Evolutionary conservation across 2,113 vertebrate species (phyloP).

Genomic region (Otus sunia): DNA sequence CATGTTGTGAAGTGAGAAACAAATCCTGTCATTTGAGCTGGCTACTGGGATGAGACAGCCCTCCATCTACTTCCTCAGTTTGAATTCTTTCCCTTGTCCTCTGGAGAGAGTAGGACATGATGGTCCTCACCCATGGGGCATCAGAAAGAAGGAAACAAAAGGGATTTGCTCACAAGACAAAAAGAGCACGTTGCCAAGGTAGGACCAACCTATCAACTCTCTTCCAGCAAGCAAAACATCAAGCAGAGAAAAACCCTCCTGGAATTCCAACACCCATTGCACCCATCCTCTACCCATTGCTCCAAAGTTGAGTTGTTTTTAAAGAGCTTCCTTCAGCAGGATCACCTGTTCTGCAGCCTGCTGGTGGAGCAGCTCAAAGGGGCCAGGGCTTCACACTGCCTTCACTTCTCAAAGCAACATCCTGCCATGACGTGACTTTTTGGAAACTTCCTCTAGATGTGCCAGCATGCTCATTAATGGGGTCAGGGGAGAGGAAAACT

Average conservation of each 20-base stretch:
- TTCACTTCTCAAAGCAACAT: accelerated
- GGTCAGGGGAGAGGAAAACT: not conserved
- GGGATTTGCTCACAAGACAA: not conserved
- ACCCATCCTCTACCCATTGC: not conserved
- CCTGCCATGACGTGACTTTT: accelerated
- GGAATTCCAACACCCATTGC: not conserved
- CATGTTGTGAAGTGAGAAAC: not conserved
- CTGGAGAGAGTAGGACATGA: not conserved
- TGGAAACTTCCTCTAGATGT: not conserved
- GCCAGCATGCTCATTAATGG: not conserved
- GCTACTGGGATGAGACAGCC: not conserved
- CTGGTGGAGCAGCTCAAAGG: not conserved
- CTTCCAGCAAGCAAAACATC: not conserved
- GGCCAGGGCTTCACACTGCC: accelerated
- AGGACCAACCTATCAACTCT: not conserved
- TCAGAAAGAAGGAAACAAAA: not conserved
- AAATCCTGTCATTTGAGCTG: not conserved
- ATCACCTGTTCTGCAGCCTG: not conserved
- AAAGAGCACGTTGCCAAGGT: not conserved
- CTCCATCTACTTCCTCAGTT: not conserved
- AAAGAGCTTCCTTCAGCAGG: not conserved
- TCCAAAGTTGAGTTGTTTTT: not conserved
- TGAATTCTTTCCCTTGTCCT: not conserved
- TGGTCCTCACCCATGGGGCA: not conserved
- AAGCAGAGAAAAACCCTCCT: not conserved